These are phyloP conservation scores for Ectemnius continuus DNA, from an alignment of 2,888 invertebrate species.

Conservation along the genomic window DNA sequence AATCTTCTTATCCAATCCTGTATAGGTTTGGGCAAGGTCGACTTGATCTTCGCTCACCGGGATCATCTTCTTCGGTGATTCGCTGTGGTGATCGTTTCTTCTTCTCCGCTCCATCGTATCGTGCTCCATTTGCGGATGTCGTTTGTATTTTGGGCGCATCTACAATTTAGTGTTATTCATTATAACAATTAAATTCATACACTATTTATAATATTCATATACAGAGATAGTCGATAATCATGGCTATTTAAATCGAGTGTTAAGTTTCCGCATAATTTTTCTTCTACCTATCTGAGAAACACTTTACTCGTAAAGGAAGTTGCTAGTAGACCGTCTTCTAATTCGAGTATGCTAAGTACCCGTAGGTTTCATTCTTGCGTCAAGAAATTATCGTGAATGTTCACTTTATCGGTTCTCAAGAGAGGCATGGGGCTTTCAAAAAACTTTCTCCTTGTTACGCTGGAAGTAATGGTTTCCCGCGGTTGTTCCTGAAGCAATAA, in stretches of 20 bases:
- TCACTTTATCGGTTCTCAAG: not conserved
- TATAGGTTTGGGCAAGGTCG: conserved; percentile 73
- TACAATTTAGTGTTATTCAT: conserved; percentile 15
- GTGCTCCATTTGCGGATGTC: conserved; percentile 63
- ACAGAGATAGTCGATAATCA: too few relatives aligned
- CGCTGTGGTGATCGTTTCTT: conserved; percentile 61
- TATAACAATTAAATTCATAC: not conserved
- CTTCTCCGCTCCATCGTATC: conserved; percentile 61
- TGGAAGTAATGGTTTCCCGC: not conserved
- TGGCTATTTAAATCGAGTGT: too few relatives aligned
- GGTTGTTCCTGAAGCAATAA: not conserved
- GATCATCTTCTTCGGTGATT: conserved; percentile 63
- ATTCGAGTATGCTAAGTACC: too few relatives aligned
- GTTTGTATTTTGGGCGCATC: conserved; percentile 69
- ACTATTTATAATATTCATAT: not conserved
- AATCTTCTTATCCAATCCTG: conserved; percentile 75
- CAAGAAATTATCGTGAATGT: too few relatives aligned
- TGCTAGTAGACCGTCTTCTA: too few relatives aligned
- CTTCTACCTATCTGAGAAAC: too few relatives aligned
- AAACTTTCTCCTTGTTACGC: conserved; percentile 9
- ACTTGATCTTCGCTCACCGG: conserved; percentile 70
- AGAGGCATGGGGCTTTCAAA: not conserved
- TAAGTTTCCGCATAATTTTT: not conserved
- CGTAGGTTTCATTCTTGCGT: too few relatives aligned
- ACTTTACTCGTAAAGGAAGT: too few relatives aligned